These are phyloP conservation scores for Oplegnathus fasciatus DNA, from an alignment of 2,113 vertebrate genomes.

Conservation along the genomic window DNA sequence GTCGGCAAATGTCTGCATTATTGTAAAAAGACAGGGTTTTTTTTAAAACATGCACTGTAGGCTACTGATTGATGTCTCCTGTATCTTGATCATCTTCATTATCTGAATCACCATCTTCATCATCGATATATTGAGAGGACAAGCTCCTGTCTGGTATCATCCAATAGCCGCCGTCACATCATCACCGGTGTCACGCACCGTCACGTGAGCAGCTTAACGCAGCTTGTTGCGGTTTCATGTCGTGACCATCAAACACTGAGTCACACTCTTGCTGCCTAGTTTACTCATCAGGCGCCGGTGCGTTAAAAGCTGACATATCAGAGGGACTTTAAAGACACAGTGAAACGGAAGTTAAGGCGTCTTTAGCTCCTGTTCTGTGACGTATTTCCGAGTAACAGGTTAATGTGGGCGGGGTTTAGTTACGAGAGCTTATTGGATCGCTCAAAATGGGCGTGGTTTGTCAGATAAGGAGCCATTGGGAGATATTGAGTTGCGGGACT, in stretches of 20 bases:
- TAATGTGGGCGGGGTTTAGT: too few relatives aligned
- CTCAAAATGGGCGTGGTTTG: too few relatives aligned
- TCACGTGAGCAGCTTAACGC: slow-evolving; percentile 71
- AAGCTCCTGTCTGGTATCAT: slow-evolving; percentile 25
- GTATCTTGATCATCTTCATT: background rate
- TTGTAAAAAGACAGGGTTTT: background rate
- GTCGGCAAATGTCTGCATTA: background rate
- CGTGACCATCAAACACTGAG: slow-evolving; percentile 16
- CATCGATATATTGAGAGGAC: slow-evolving; percentile 23
- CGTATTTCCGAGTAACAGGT: too few relatives aligned
- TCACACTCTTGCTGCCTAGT: slow-evolving; percentile 15
- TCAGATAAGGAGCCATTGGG: too few relatives aligned
- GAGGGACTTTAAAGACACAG: too few relatives aligned
- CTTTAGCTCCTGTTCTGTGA: too few relatives aligned
- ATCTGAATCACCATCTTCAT: slow-evolving; percentile 51
- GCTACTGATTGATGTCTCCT: background rate
- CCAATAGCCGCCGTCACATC: slow-evolving; percentile 52
- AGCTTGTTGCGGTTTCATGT: slow-evolving; percentile 38
- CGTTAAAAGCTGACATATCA: background rate
- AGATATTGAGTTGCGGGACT: too few relatives aligned
- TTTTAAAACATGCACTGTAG: too few relatives aligned
- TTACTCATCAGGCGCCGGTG: background rate
- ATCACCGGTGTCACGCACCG: slow-evolving; percentile 49
- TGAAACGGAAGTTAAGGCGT: too few relatives aligned
- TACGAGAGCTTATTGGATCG: too few relatives aligned